Percentiles rank a stretch among this genome's conserved stretches.
Conservation (phyloP, 2,797 vertebrate genomes). For the Petrocephalus sullivani region DNA sequence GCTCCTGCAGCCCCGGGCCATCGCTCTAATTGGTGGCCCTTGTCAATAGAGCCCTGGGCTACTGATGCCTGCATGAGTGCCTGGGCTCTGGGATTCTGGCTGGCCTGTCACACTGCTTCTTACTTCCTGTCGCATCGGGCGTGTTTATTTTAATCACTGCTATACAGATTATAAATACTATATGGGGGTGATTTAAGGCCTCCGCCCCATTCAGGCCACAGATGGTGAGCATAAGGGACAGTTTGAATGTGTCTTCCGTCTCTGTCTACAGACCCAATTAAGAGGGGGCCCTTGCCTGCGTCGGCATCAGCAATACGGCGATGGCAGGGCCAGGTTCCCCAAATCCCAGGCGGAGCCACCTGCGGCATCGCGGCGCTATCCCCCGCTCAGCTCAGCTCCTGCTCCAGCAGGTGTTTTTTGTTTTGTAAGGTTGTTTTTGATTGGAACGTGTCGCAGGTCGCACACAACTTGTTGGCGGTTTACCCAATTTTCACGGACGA, state of each 20-base stretch:
- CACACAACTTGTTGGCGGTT: neutral
- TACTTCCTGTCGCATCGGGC: neutral
- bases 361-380: neutral
- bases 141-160: conserved; percentile 16
- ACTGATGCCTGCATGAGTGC: conserved; percentile 39
- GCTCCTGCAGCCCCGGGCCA: conserved; percentile 47
- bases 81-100: conserved; percentile 13
- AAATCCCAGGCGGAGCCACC: neutral
- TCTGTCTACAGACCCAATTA: conserved; percentile 4
- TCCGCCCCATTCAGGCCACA: neutral
- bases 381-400: neutral
- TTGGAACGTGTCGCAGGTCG: neutral
- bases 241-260: neutral
- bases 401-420: neutral
- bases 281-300: neutral
- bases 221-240: neutral
- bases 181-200: neutral
- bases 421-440: neutral
- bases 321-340: neutral
- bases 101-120: neutral
- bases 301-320: neutral
- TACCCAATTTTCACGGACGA: neutral
- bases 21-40: conserved; percentile 54
- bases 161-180: conserved; percentile 4
- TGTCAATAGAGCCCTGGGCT: conserved; percentile 53